A percentile compares a stretch with the other conserved stretches of the same genome.
Evolutionary conservation across 2,113 vertebrate genomes (phyloP).

Genomic region (Thunnus thynnus): DNA sequence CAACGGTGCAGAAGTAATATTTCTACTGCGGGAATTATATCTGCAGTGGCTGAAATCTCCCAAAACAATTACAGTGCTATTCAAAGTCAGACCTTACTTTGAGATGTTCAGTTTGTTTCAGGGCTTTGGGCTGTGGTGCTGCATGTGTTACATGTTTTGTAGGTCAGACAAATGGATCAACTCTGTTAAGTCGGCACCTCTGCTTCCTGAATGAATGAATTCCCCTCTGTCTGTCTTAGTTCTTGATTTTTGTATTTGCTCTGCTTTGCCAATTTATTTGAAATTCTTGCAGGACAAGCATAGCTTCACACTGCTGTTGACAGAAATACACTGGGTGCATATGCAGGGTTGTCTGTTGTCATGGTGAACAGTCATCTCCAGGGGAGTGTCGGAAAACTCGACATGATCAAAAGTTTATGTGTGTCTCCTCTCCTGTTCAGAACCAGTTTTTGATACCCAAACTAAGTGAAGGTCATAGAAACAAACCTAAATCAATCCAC

Average conservation of each 20-base stretch:
- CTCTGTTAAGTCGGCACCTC: slow-evolving; percentile 28
- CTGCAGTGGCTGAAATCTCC: slow-evolving; percentile 38
- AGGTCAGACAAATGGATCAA: slow-evolving; percentile 46
- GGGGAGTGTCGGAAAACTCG: no score
- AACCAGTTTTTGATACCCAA: no score
- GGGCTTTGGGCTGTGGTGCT: slow-evolving; percentile 8
- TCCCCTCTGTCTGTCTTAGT: slow-evolving; percentile 9
- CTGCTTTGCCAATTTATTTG: not conserved
- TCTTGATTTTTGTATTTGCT: slow-evolving; percentile 26
- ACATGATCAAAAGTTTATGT: no score
- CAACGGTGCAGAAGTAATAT: slow-evolving; percentile 27
- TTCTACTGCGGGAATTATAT: slow-evolving; percentile 40
- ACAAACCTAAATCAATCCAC: no score
- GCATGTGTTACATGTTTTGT: slow-evolving; percentile 20
- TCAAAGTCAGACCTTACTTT: slow-evolving; percentile 41
- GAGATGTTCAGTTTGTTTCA: slow-evolving; percentile 32
- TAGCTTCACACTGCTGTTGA: not conserved
- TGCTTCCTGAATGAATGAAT: slow-evolving; percentile 16
- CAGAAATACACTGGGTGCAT: not conserved
- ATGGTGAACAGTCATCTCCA: slow-evolving; percentile 14
- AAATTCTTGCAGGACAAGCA: not conserved
- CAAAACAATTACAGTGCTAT: slow-evolving; percentile 57
- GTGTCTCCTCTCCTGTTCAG: no score
- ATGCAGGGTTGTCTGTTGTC: slow-evolving; percentile 7
- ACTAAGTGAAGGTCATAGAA: no score